Conservation (phyloP, 2,113 vertebrate species). For the Trematomus loennbergii region DNA sequence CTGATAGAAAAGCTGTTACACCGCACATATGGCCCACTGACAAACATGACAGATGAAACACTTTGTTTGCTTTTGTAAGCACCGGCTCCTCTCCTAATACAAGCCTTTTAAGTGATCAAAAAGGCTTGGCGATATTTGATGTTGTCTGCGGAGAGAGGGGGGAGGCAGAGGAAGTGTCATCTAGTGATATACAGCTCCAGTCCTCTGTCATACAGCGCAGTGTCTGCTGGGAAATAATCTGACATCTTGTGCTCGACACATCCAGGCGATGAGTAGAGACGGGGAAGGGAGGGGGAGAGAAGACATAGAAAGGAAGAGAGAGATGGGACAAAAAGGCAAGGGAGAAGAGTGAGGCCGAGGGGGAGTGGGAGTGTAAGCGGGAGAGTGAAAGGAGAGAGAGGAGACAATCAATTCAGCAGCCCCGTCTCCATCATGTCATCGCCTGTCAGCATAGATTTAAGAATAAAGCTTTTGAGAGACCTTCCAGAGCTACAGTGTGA, state of each 20-base stretch:
- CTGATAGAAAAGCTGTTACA: slow-evolving; percentile 62
- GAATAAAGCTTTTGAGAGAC: slow-evolving; percentile 76
- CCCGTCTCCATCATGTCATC: slow-evolving; percentile 79
- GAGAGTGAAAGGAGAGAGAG: slow-evolving; percentile 64
- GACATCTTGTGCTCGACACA: slow-evolving; percentile 79
- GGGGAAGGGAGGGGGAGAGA: slow-evolving; percentile 2
- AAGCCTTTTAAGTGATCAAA: slow-evolving; percentile 82
- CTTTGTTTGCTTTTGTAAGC: slow-evolving; percentile 78
- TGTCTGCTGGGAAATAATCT: slow-evolving; percentile 82
- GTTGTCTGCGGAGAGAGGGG: slow-evolving; percentile 57
- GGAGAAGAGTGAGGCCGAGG: slow-evolving; percentile 34
- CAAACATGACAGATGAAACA: slow-evolving; percentile 79
- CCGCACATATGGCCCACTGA: slow-evolving; percentile 74
- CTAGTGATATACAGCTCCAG: slow-evolving; percentile 74
- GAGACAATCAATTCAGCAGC: slow-evolving; percentile 74
- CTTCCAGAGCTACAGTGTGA: slow-evolving; percentile 64
- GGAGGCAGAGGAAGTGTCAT: slow-evolving; percentile 70
- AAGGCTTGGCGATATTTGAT: slow-evolving; percentile 78
- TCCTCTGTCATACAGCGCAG: slow-evolving; percentile 76
- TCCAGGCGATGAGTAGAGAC: slow-evolving; percentile 59
- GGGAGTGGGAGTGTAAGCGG: slow-evolving; percentile 36
- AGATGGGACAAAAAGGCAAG: slow-evolving; percentile 62
- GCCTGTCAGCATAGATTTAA: slow-evolving; percentile 80
- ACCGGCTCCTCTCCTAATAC: slow-evolving; percentile 70
- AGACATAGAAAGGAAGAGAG: slow-evolving; percentile 52